These are phyloP conservation scores for Cacoxenus indagator DNA, from an alignment of 2,888 invertebrate species.

Conservation along the genomic window DNA sequence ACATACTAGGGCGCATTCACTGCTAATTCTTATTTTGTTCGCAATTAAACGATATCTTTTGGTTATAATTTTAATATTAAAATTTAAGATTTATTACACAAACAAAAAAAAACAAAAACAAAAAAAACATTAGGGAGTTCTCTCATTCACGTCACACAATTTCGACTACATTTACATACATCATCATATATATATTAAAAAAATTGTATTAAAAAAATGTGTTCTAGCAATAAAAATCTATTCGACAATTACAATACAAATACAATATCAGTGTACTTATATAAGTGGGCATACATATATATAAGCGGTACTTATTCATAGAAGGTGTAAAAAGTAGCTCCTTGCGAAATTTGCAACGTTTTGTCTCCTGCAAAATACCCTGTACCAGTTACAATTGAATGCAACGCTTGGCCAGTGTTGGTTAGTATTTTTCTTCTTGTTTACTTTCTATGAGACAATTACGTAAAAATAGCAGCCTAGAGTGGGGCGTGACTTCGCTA, in stretches of 20 bases:
- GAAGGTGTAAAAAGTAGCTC: background rate
- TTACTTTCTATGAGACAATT: conserved; percentile 30
- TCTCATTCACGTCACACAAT: background rate
- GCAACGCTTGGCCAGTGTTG: background rate
- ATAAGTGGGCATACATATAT: too few relatives aligned
- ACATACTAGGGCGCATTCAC: background rate
- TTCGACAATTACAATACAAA: conserved; percentile 46
- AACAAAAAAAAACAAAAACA: too few relatives aligned
- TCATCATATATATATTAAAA: conserved; percentile 54
- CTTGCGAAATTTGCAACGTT: background rate
- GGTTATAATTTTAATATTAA: background rate
- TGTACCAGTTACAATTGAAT: background rate
- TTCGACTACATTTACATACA: conserved; percentile 33
- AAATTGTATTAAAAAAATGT: conserved; percentile 38
- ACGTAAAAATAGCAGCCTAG: conserved; percentile 49
- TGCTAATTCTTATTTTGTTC: background rate
- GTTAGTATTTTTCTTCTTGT: conserved; percentile 20
- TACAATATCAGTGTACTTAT: conserved; percentile 35
- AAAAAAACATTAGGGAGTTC: conserved; percentile 1
- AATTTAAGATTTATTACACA: background rate
- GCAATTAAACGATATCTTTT: background rate
- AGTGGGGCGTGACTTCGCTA: background rate
- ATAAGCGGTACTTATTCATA: conserved; percentile 25
- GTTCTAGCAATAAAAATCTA: conserved; percentile 55
- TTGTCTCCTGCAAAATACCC: background rate